Evolutionary conservation across 1,140 invertebrate genomes (phyloP).

Genomic region (Lanistes nyassanus): DNA sequence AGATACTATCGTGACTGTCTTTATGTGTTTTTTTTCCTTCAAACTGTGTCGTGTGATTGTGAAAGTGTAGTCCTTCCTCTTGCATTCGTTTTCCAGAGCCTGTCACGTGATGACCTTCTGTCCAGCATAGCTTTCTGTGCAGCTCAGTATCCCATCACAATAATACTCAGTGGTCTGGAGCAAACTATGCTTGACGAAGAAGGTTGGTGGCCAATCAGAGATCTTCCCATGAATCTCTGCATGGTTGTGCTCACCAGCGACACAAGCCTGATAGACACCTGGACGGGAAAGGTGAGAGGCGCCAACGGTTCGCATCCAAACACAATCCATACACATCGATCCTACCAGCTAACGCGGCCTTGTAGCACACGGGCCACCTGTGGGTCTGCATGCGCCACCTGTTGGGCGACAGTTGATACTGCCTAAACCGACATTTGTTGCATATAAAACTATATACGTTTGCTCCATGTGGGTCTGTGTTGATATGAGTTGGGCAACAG

Average conservation of each 20-base stretch:
- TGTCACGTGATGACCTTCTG: background rate
- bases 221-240: background rate
- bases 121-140: slow-evolving; percentile 1
- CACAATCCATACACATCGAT: too few species aligned
- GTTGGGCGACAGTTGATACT: too few species aligned
- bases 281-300: background rate
- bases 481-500: too few species aligned
- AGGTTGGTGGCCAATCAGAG: background rate
- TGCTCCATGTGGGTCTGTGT: too few species aligned
- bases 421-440: too few species aligned
- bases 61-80: background rate
- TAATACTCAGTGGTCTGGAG: slow-evolving; percentile 10
- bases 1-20: too few species aligned
- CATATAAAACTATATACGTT: too few species aligned
- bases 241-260: slow-evolving; percentile 5
- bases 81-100: background rate
- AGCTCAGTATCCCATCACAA: background rate
- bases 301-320: too few species aligned
- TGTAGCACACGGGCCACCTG: too few species aligned
- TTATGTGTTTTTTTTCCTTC: background rate
- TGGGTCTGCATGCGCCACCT: too few species aligned
- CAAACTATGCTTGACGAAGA: background rate
- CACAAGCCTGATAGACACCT: background rate
- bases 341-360: too few species aligned
- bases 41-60: background rate